Evolutionary conservation across 2,113 vertebrate species (phyloP).

Genomic region (Gavialis gangeticus): DNA sequence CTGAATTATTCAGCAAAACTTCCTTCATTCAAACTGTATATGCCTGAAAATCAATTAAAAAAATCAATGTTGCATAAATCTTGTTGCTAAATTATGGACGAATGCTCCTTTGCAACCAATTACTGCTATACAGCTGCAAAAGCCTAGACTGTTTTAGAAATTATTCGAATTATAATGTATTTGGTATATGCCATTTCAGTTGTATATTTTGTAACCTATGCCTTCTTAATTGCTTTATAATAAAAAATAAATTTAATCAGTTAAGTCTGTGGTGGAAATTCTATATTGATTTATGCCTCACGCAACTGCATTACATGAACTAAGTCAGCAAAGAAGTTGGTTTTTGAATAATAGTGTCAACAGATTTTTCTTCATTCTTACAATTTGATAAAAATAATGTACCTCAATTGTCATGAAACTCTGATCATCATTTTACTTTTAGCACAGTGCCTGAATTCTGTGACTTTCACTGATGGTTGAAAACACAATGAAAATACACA

Average conservation of each 20-base stretch:
- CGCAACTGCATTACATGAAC: background rate
- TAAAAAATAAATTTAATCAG: background rate
- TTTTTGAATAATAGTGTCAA: background rate
- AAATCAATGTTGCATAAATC: background rate
- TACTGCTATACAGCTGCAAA: constrained; percentile 15
- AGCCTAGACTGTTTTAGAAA: background rate
- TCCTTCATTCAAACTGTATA: background rate
- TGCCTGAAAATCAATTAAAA: background rate
- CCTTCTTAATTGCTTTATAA: constrained; percentile 40
- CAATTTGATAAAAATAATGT: background rate
- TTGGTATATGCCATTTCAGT: constrained; percentile 9
- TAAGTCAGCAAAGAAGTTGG: constrained; percentile 24
- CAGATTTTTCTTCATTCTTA: background rate
- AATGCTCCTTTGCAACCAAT: background rate
- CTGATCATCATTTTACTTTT: constrained; percentile 22
- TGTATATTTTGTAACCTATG: background rate
- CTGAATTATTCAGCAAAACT: background rate
- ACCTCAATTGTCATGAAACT: background rate
- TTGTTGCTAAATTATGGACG: background rate
- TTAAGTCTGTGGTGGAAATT: background rate
- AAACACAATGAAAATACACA: constrained; percentile 37
- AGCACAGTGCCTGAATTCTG: background rate
- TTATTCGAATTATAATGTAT: background rate
- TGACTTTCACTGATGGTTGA: background rate
- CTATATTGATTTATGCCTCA: background rate